These are phyloP conservation scores for Priocnemis perturbator DNA, from an alignment of 2,888 invertebrate species.

Conservation along the genomic window DNA sequence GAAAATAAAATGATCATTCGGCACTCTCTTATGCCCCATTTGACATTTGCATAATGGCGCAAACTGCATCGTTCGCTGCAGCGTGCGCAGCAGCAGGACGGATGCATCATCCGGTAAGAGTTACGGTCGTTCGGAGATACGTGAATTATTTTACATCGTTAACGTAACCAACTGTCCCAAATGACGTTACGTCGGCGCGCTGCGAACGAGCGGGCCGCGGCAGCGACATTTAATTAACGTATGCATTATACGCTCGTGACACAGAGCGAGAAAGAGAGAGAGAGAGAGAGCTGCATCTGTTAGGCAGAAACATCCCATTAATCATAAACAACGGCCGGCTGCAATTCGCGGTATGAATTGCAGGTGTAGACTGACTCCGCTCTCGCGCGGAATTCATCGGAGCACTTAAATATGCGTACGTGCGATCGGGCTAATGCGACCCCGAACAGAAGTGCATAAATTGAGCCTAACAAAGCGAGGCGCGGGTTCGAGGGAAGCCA, in stretches of 20 bases:
- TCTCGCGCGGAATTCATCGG: constrained; percentile 39
- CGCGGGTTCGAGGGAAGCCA: not conserved
- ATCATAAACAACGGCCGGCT: constrained; percentile 49
- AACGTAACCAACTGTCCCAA: constrained; percentile 30
- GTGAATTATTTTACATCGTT: constrained; percentile 47
- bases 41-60: too few species aligned
- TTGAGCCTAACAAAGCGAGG: not conserved
- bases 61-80: too few species aligned
- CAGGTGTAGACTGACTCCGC: constrained; percentile 18
- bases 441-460: constrained; percentile 46
- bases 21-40: too few species aligned
- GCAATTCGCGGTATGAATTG: constrained; percentile 43
- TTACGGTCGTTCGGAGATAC: constrained; percentile 5
- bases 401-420: constrained; percentile 32
- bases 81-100: too few species aligned
- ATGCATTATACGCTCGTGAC: constrained; percentile 42
- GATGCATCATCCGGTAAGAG: not conserved
- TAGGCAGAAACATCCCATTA: constrained; percentile 48
- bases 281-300: constrained; percentile 27
- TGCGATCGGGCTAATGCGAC: constrained; percentile 40
- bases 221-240: constrained; percentile 53
- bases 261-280: constrained; percentile 10
- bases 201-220: constrained; percentile 5
- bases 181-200: constrained; percentile 39
- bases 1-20: too few species aligned